Percentiles rank a stretch among this genome's conserved stretches.
These are phyloP conservation scores for Larimichthys polyactis DNA, from an alignment of 2,113 vertebrate genomes.

Conservation along the genomic window DNA sequence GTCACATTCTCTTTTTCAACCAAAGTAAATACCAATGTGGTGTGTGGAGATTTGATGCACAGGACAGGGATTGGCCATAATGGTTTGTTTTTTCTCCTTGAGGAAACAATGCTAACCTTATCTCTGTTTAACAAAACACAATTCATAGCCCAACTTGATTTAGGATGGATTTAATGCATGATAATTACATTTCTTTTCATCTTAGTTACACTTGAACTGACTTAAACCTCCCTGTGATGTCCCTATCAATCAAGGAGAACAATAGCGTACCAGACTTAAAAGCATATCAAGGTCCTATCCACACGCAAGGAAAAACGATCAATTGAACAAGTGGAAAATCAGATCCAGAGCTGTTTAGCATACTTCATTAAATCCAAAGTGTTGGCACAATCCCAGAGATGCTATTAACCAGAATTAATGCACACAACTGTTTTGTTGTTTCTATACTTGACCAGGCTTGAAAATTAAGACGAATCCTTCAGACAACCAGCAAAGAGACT, in stretches of 20 bases:
- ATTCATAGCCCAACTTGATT: too few relatives aligned
- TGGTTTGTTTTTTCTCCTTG: not conserved
- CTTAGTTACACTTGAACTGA: slow-evolving; percentile 4
- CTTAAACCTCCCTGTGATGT: not conserved
- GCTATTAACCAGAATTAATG: not conserved
- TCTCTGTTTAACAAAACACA: not conserved
- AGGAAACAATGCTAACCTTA: not conserved
- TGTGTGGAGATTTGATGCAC: not conserved
- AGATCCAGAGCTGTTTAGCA: not conserved
- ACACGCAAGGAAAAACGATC: not conserved
- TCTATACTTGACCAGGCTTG: not conserved
- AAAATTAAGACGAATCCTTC: not conserved
- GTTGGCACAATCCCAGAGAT: not conserved
- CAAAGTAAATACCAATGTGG: not conserved
- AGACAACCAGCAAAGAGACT: not conserved
- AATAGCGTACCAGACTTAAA: not conserved
- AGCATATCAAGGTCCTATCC: not conserved
- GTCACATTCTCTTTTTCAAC: not conserved
- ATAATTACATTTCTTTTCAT: not conserved
- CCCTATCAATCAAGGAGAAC: not conserved
- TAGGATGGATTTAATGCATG: not conserved
- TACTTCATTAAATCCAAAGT: slow-evolving; percentile 24
- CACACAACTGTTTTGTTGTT: not conserved
- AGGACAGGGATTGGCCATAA: not conserved
- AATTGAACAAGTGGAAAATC: slow-evolving; percentile 8